phyloP scores from a whole-genome alignment of 2,888 invertebrate genomes.

The Pomacea canaliculata region DNA sequence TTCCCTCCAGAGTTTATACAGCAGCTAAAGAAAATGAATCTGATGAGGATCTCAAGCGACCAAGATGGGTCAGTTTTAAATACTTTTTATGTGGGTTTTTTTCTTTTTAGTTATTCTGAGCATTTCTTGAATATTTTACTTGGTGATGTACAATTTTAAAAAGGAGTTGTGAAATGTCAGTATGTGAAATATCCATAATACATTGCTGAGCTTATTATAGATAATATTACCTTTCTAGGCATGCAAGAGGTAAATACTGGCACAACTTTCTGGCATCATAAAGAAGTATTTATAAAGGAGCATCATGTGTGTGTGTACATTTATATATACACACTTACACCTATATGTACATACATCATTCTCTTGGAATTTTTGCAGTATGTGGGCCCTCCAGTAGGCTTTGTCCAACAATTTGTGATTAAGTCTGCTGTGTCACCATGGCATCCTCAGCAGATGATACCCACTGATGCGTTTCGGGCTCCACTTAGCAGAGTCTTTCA shows the following conservation, averaged over 20 bases:
- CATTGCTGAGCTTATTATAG: no score
- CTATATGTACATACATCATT: neutral
- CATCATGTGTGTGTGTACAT: no score
- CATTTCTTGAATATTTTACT: no score
- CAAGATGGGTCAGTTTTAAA: constrained; percentile 52
- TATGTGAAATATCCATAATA: no score
- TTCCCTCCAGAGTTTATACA: constrained; percentile 41
- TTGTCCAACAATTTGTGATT: constrained; percentile 71
- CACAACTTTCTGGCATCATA: no score
- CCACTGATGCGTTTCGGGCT: constrained; percentile 92
- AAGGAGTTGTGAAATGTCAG: no score
- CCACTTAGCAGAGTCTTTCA: constrained; percentile 91
- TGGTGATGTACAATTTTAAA: no score
- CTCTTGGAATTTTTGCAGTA: constrained; percentile 63
- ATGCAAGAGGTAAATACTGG: no score
- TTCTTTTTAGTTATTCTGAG: no score
- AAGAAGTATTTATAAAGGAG: no score
- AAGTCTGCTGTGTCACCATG: constrained; percentile 85
- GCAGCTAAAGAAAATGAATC: neutral
- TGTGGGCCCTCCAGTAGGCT: constrained; percentile 71
- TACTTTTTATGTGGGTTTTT: no score
- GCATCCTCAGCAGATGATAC: constrained; percentile 77
- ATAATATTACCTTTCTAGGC: no score
- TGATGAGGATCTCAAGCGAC: constrained; percentile 36
- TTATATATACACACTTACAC: neutral